phyloP scores from a whole-genome alignment of 2,113 vertebrate genomes.

The Nycticryphes semicollaris region DNA sequence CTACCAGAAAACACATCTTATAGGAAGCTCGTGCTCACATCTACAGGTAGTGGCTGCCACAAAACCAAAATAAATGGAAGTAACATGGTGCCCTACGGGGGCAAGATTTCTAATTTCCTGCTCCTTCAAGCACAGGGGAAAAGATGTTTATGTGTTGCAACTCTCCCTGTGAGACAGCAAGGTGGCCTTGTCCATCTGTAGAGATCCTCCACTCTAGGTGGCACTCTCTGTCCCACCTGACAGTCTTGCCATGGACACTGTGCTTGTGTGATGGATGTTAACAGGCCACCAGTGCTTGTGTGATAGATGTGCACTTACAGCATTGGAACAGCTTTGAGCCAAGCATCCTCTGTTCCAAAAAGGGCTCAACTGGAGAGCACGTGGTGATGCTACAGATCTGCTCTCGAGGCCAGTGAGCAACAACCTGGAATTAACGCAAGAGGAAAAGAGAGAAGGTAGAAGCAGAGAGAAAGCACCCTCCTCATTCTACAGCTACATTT shows the following conservation, averaged over 20 bases:
- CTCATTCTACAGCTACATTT: not conserved
- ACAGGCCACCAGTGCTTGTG: not conserved
- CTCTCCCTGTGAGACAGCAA: not conserved
- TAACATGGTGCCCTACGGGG: not conserved
- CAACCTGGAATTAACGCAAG: not conserved
- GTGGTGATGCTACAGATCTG: not conserved
- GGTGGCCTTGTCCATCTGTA: not conserved
- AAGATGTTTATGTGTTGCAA: not conserved
- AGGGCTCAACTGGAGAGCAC: not conserved
- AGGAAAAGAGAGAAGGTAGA: not conserved
- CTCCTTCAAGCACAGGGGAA: not conserved
- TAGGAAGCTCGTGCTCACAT: not conserved
- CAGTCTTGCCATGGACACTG: not conserved
- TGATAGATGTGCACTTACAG: not conserved
- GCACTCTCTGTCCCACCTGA: not conserved
- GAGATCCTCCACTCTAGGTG: not conserved
- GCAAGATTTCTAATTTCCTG: not conserved
- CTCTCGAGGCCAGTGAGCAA: not conserved
- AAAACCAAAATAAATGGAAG: not conserved
- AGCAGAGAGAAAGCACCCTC: not conserved
- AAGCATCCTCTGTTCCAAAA: not conserved
- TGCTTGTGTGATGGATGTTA: not conserved
- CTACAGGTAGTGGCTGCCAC: not conserved
- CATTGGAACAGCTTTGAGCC: not conserved
- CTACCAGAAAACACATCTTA: not conserved